Base-by-base conservation (phyloP, 1,140 invertebrate genomes). In the Hyles euphorbiae region DNA sequence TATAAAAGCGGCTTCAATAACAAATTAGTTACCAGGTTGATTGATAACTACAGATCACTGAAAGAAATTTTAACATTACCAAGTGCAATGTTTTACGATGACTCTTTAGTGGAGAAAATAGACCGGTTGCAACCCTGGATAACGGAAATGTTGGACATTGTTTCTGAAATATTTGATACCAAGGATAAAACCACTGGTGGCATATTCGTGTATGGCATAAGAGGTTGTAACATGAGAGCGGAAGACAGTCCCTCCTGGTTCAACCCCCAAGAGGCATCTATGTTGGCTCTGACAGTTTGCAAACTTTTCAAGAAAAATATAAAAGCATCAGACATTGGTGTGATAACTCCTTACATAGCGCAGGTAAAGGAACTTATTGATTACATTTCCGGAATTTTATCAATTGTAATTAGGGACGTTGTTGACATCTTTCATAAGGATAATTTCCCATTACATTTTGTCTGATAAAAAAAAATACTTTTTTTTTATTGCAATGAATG, bases 261-360 rank as follows among this genome's bases (percentile, higher is more conserved):
- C 68, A 99, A 99, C 91, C 92, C 92, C 0, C 90, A 93, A 53
- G 98, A 99, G 90, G 95, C 94, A 0, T 90, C 93, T 3, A 93
- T 94, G 89, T 91, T 96, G 5, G 78, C 89, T 9, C 72, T 91
- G 33, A 90, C 91, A 66, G 81, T 92, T 8, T 86, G 91, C 46
- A 89, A 90, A 53, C 74, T 97, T 0, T 95, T 93, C 76, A 91
- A 92, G 51, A 83, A 88, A 49, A 91, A 93, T 34, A 63, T 98
- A 7, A 76, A 65, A 3, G 81, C 91, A 51, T 87, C 93, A 53
- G 93, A 98, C 74, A 95, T 99, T 78, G 98, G 98, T 4, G 94
- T 99, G 61, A 96, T 99, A 56, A 95, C 97, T 5, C 97, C 98
- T 0, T 99, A 99, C 83, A 87, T 93, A 59, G 96, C 96, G 83